Percentiles rank a stretch among this genome's conserved stretches.
These are phyloP conservation scores for Danaus chrysippus DNA, from an alignment of 2,888 invertebrate species.

Conservation along the genomic window DNA sequence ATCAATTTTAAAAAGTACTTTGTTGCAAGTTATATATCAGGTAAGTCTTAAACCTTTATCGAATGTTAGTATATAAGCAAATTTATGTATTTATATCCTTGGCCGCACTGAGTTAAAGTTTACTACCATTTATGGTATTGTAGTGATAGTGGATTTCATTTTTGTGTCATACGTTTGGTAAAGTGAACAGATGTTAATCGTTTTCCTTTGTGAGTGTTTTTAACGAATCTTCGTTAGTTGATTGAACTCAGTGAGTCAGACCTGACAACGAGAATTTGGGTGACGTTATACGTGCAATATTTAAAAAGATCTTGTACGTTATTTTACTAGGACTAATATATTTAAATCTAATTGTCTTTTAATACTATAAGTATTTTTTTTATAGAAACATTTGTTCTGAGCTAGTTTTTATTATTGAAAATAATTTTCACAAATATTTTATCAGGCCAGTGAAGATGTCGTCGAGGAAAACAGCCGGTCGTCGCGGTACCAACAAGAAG, in stretches of 20 bases:
- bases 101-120: conserved; percentile 32
- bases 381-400: not conserved
- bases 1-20: no score
- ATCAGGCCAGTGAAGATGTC: conserved; percentile 82
- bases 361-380: not conserved
- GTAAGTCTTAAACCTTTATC: conserved; percentile 4
- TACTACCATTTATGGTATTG: conserved; percentile 57
- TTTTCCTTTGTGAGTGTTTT: conserved; percentile 14
- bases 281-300: not conserved
- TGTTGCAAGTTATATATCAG: not conserved
- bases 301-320: not conserved
- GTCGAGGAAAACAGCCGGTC: conserved; percentile 96
- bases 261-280: not conserved
- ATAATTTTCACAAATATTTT: not conserved
- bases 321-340: no score
- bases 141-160: conserved; percentile 35
- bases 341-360: no score
- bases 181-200: conserved; percentile 33
- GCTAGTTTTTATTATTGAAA: not conserved
- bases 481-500: conserved; percentile 97
- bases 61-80: conserved; percentile 12
- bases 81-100: conserved; percentile 34
- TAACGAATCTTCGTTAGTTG: not conserved
- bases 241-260: not conserved
- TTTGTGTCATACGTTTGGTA: conserved; percentile 55